Evolutionary conservation across 1,140 invertebrate genomes (phyloP), one percentile per base, ranked within the genome.

Genomic region (Pararge aegeria): DNA sequence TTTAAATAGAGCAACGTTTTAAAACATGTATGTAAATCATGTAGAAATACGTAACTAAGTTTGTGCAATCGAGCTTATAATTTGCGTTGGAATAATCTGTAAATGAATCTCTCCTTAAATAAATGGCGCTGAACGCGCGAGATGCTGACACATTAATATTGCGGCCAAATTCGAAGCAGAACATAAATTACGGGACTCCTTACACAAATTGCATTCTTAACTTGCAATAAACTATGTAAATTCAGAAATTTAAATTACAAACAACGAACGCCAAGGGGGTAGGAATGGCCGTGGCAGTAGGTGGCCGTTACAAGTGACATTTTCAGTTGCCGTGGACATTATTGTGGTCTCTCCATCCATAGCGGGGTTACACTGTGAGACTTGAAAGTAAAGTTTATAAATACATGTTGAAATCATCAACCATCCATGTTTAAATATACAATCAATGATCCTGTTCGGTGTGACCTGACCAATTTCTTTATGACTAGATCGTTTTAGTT

Each of bases 141-240:
- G 34, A 61, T 53, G 66, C 53, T 61, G 44, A 64, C 53, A 64
- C 61, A 68, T 61, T 64, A 64, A 64, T 68, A 68, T 61, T 60
- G 66, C 44, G 66, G 37, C 61, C 57, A 60, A 66, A 72, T 72
- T 58, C 66, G 61, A 54, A 59, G 52, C 64, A 58, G 58, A 55
- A 59, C 70, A 72, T 68, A 67, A 67, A 70, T 67, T 61, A 60
- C 66, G 55, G 60, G 63, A 68, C 70, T 76, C 61, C 65, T 63
- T 73, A 68, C 78, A 81, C 74, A 78, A 78, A 81, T 80, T 79
- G 80, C 70, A 73, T 81, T 78, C 77, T 83, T 75, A 84, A 84
- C 73, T 78, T 73, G 73, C 75, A 78, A 75, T 83, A 81, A 78
- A 78, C 78, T 85, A 83, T 83, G 76, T 73, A 75, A 78, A 82